Evolutionary conservation across 1,140 invertebrate species (phyloP).

Genomic region (Meloidogyne hapla): DNA sequence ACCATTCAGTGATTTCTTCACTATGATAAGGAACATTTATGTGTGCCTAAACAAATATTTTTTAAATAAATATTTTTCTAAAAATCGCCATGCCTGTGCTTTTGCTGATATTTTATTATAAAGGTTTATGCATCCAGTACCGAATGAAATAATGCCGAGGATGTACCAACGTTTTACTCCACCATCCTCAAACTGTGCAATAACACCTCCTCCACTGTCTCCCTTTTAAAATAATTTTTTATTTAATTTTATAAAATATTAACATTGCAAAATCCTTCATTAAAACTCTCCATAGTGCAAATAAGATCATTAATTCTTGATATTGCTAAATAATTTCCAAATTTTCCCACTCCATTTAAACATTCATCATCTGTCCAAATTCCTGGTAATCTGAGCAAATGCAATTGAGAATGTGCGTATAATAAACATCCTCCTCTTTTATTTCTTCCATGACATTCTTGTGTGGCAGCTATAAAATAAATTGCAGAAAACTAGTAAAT

Average conservation of each 20-base stretch:
- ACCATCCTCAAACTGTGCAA: not conserved
- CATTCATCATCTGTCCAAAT: not conserved
- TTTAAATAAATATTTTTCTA: not conserved
- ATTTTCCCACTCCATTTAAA: not conserved
- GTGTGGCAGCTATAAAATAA: not conserved
- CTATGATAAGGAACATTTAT: not conserved
- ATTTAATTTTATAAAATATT: not conserved
- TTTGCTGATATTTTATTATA: not conserved
- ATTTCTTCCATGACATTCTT: not conserved
- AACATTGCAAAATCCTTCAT: not conserved
- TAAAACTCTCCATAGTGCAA: not conserved
- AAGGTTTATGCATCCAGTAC: not conserved
- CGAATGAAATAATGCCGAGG: not conserved
- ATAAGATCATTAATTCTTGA: not conserved
- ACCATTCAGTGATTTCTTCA: not conserved
- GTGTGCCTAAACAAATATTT: not conserved
- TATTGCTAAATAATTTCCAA: not conserved
- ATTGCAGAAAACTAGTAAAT: too few relatives aligned
- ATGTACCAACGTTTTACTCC: not conserved
- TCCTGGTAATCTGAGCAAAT: not conserved
- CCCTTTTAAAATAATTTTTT: not conserved
- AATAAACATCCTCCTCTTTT: not conserved
- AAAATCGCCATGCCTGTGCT: not conserved
- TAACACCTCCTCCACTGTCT: not conserved
- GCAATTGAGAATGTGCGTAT: not conserved